Evolutionary conservation across 2,797 vertebrate genomes (phyloP).

Genomic region (Notolepis coatsorum): DNA sequence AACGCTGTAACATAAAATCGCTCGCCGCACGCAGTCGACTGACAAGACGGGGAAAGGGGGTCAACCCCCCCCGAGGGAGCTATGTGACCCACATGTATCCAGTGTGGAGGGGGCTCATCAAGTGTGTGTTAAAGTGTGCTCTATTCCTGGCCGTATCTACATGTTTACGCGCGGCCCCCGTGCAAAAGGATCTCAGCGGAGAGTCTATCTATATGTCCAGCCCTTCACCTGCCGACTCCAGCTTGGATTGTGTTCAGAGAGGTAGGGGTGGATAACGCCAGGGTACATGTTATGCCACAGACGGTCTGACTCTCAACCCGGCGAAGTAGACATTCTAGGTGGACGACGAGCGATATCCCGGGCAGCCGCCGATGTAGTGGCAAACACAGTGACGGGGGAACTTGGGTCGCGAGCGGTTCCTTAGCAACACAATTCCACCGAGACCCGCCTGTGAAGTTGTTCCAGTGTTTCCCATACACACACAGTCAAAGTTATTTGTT

Average conservation of each 20-base stretch:
- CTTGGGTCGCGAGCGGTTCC: too few relatives aligned
- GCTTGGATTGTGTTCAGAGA: not conserved
- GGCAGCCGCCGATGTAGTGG: too few relatives aligned
- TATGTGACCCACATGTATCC: conserved; percentile 27
- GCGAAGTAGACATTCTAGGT: too few relatives aligned
- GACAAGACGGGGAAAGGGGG: conserved; percentile 22
- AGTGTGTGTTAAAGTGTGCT: conserved; percentile 37
- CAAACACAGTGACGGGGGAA: too few relatives aligned
- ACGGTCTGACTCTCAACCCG: too few relatives aligned
- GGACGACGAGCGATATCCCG: too few relatives aligned
- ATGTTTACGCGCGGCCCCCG: conserved; percentile 10
- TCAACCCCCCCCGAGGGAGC: conserved; percentile 30
- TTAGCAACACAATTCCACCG: too few relatives aligned
- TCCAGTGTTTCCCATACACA: too few relatives aligned
- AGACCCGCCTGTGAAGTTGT: too few relatives aligned
- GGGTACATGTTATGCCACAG: too few relatives aligned
- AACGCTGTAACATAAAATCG: not conserved
- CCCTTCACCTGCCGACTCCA: not conserved
- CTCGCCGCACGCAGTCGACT: not conserved
- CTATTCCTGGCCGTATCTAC: conserved; percentile 52
- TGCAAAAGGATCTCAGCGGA: conserved; percentile 27
- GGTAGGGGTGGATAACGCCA: too few relatives aligned
- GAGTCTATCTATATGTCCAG: conserved; percentile 14
- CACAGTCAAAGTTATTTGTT: too few relatives aligned
- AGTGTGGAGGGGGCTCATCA: not conserved